Percentiles rank a stretch among this genome's conserved stretches.
Evolutionary conservation across 2,888 invertebrate genomes (phyloP).

Genomic region (Melanargia galathea): DNA sequence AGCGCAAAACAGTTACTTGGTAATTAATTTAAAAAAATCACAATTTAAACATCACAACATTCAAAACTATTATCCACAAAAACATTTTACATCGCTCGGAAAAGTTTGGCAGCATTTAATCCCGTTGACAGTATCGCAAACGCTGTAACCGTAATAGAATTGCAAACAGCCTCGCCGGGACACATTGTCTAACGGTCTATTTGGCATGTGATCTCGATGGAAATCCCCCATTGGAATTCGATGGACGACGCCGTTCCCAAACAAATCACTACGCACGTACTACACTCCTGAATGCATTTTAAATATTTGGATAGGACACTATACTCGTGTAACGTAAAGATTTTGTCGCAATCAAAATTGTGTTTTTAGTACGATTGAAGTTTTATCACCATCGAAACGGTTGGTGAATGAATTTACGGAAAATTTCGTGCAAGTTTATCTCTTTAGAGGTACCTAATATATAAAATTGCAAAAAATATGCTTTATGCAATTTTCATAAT

Average conservation of each 20-base stretch:
- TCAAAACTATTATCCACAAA: neutral
- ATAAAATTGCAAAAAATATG: no score
- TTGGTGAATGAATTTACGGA: neutral
- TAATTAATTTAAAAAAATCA: neutral
- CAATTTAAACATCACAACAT: neutral
- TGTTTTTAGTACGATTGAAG: neutral
- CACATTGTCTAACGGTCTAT: constrained; percentile 23
- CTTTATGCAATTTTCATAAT: no score
- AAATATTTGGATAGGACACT: constrained; percentile 23
- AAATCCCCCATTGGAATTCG: constrained; percentile 58
- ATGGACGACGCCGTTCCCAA: constrained; percentile 49
- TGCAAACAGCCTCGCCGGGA: constrained; percentile 14
- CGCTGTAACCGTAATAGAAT: constrained; percentile 17
- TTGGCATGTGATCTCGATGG: constrained; percentile 41
- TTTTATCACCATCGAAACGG: neutral
- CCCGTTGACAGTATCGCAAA: neutral
- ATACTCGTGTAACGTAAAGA: constrained; percentile 1
- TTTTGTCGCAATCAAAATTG: neutral
- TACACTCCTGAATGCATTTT: constrained; percentile 29
- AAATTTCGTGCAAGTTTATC: no score
- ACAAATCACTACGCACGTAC: constrained; percentile 47
- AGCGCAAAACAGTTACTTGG: no score
- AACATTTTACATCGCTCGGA: neutral
- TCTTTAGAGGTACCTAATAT: neutral
- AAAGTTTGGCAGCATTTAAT: constrained; percentile 15